Evolutionary conservation across 1,140 invertebrate species (phyloP), one percentile per base, ranked within the genome.

Genomic region (Sinella curviseta): DNA sequence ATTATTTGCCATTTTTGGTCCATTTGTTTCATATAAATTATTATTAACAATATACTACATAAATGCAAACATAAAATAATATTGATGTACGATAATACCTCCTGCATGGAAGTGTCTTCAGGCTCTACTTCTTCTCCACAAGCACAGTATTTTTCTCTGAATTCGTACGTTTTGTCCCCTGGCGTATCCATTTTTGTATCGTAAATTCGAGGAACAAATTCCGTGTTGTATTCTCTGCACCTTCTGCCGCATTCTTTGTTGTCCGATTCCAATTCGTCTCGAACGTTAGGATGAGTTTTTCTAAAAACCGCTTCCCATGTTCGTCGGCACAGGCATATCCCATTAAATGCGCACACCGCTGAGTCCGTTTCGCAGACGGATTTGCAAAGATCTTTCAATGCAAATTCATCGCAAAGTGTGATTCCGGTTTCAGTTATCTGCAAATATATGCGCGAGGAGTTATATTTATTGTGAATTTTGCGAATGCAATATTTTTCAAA

Each of bases 361-460:
- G 33, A 8, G 33, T 36, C 8, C 1, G 3, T 75, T 48, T 26
- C 14, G 35, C 74, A 75, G 14, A 75, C 33, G 16, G 34, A 12
- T 26, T 54, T 36, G 28, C 74, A 75, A 3, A 48, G 2, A 48
- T 75, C 74, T 26, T 36, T 36, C 14, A n/a, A 16, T 8, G 74
- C 74, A 54, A 75, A 54, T 48, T 36, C 35, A 30, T 75, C 74
- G 35, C 74, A 75, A 4, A 75, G 17, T 4, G 74, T 75, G 2
- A 75, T 75, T 48, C 74, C 74, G 17, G 74, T 75, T 39, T 14
- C 3, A 1, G 74, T 75, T 8, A 75, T 36, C 74, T 75, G 55
- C 26, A 28, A 48, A 4, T 20, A 48, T 48, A 12, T 48, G 39
- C 39, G 39, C 8, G 39, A 28, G n/a, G 26, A 39, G 36, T 74